Evolutionary conservation across 1,140 invertebrate genomes (phyloP).

Genomic region (Cotesia chilonis): DNA sequence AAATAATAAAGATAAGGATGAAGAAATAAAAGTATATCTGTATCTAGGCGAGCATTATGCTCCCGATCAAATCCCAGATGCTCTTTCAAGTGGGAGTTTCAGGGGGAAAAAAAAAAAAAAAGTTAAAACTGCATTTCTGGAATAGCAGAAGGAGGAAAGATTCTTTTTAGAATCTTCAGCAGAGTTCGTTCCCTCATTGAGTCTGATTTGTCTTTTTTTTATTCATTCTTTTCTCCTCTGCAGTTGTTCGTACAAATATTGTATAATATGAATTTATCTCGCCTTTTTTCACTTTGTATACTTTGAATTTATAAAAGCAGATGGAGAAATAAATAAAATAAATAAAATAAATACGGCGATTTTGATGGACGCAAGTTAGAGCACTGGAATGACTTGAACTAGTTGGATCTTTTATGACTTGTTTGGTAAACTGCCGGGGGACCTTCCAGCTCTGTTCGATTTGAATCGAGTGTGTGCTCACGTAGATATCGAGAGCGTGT

Average conservation of each 20-base stretch:
- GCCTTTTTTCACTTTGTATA: too few relatives aligned
- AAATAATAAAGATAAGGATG: background rate
- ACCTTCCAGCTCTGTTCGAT: slow-evolving; percentile 18
- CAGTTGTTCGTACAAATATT: background rate
- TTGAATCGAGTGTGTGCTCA: slow-evolving; percentile 27
- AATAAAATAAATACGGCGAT: background rate
- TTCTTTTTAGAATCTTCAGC: slow-evolving; percentile 1
- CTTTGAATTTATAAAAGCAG: background rate
- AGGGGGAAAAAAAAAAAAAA: background rate
- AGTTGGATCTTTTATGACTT: slow-evolving; percentile 31
- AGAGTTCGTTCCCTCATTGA: slow-evolving; percentile 1
- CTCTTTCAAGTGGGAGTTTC: slow-evolving; percentile 15
- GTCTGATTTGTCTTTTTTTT: slow-evolving; percentile 5
- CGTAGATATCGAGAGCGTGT: slow-evolving; percentile 21
- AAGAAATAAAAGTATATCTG: background rate
- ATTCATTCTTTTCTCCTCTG: background rate
- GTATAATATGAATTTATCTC: too few relatives aligned
- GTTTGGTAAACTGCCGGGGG: slow-evolving; percentile 26
- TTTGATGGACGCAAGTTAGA: slow-evolving; percentile 6
- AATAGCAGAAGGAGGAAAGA: background rate
- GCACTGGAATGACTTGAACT: slow-evolving; percentile 1
- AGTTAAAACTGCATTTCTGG: slow-evolving; percentile 13
- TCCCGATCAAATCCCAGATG: slow-evolving; percentile 20
- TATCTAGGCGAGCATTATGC: slow-evolving; percentile 21
- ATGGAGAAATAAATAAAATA: background rate